Conservation (phyloP, 2,113 vertebrate species). For the Arenaria interpres region DNA sequence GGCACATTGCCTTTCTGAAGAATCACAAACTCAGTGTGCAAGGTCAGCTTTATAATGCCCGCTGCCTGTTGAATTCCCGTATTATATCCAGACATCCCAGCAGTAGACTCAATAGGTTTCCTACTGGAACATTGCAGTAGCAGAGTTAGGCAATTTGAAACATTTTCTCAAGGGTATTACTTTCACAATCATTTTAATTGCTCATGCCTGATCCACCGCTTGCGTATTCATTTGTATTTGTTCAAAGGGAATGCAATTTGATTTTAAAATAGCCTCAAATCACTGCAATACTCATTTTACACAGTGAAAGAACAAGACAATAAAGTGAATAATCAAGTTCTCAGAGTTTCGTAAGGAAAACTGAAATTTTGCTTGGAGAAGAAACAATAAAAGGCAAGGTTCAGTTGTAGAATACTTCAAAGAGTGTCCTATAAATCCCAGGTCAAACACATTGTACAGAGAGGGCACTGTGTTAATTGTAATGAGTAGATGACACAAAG, state of each 20-base stretch:
- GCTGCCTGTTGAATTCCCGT: background rate
- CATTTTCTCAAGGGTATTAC: constrained; percentile 46
- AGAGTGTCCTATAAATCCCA: background rate
- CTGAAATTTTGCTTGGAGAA: background rate
- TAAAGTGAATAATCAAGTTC: background rate
- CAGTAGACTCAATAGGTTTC: background rate
- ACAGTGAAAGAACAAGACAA: background rate
- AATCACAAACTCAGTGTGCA: background rate
- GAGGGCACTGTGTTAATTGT: background rate
- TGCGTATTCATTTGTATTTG: background rate
- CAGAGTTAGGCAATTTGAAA: background rate
- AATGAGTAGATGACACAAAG: background rate
- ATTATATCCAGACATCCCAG: background rate
- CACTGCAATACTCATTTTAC: constrained; percentile 5
- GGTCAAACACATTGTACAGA: background rate
- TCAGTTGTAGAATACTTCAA: background rate
- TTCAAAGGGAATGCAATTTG: constrained; percentile 14
- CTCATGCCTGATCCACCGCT: background rate
- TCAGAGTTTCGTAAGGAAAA: background rate
- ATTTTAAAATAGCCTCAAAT: constrained; percentile 4
- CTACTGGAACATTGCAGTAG: background rate
- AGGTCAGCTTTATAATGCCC: background rate
- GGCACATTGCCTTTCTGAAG: background rate
- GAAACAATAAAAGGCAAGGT: background rate
- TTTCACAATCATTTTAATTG: background rate